A percentile compares a stretch with the other conserved stretches of the same genome.
phyloP scores from a whole-genome alignment of 1,140 invertebrate species.

The Neoseiulus cucumeris region DNA sequence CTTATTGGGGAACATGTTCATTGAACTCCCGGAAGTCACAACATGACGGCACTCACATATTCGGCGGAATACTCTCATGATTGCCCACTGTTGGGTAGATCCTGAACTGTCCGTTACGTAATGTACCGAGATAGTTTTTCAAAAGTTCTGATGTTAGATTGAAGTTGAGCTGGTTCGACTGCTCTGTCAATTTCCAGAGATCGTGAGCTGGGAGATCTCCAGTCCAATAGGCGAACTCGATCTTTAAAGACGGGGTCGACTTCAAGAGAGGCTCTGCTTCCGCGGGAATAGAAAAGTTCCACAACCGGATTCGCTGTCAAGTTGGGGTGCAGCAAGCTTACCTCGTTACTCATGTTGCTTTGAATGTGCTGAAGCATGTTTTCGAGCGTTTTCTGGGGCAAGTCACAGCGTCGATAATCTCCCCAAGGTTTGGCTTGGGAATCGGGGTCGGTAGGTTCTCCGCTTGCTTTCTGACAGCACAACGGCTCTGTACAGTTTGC shows the following conservation, averaged over 20 bases:
- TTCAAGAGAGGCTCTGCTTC: neutral
- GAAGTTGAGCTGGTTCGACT: constrained; percentile 62
- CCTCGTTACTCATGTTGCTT: constrained; percentile 27
- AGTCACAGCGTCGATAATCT: constrained; percentile 69
- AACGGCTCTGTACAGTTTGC: constrained; percentile 73
- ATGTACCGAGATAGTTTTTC: constrained; percentile 56
- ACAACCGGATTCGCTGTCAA: neutral
- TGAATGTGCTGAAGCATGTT: constrained; percentile 71
- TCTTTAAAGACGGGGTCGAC: constrained; percentile 32
- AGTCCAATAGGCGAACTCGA: constrained; percentile 96
- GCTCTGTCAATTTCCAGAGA: constrained; percentile 86
- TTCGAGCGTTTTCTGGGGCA: constrained; percentile 66
- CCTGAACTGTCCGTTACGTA: constrained; percentile 31
- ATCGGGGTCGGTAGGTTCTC: constrained; percentile 38
- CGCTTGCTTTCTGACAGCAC: constrained; percentile 46
- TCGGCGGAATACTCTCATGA: constrained; percentile 85
- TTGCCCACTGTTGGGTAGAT: constrained; percentile 88
- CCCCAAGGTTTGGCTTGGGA: constrained; percentile 73
- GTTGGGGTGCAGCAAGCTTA: neutral
- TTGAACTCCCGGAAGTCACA: too few species aligned
- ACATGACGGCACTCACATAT: constrained; percentile 39
- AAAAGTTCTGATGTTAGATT: constrained; percentile 63
- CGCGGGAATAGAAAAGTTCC: neutral
- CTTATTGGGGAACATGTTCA: too few species aligned
- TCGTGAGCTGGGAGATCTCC: constrained; percentile 91